These are phyloP conservation scores for Aphrocallistes beatrix DNA, from an alignment of 37 sponge, comb jelly and placozoan species.

Conservation along the genomic window DNA sequence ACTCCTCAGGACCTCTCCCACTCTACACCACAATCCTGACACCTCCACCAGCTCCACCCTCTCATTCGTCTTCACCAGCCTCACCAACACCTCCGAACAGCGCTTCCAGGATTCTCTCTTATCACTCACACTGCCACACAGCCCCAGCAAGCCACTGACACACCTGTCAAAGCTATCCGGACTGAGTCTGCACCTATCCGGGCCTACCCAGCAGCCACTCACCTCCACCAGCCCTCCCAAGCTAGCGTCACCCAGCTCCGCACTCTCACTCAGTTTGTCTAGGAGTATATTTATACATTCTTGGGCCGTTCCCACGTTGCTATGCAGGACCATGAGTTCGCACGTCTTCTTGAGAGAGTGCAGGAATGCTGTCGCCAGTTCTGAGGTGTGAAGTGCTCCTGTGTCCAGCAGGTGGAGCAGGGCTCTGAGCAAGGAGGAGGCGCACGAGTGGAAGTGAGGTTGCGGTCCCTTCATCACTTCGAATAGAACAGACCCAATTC, in stretches of 20 bases:
- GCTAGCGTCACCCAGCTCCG: not conserved
- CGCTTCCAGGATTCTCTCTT: not conserved
- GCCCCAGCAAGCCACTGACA: not conserved
- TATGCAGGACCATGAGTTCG: not conserved
- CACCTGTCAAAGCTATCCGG: not conserved
- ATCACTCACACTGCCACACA: not conserved
- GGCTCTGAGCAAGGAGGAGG: not conserved
- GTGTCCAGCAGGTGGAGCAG: not conserved
- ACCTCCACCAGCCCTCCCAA: not conserved
- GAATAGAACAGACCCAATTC: slow-evolving; percentile 68
- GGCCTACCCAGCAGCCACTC: not conserved
- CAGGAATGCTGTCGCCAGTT: not conserved
- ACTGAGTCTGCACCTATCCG: not conserved
- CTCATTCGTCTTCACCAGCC: not conserved
- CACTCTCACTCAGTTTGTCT: not conserved
- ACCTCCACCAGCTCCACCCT: not conserved
- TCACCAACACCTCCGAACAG: not conserved
- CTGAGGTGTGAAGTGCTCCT: not conserved
- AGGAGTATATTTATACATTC: not conserved
- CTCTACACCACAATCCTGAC: not conserved
- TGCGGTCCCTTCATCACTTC: slow-evolving; percentile 69
- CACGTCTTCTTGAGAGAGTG: not conserved
- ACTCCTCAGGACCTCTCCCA: not conserved
- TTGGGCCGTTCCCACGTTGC: not conserved
- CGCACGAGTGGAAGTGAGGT: slow-evolving; percentile 65